Percentiles rank a stretch among this genome's conserved stretches.
phyloP scores from a whole-genome alignment of 2,113 vertebrate genomes.

The Glaucidium brasilianum region DNA sequence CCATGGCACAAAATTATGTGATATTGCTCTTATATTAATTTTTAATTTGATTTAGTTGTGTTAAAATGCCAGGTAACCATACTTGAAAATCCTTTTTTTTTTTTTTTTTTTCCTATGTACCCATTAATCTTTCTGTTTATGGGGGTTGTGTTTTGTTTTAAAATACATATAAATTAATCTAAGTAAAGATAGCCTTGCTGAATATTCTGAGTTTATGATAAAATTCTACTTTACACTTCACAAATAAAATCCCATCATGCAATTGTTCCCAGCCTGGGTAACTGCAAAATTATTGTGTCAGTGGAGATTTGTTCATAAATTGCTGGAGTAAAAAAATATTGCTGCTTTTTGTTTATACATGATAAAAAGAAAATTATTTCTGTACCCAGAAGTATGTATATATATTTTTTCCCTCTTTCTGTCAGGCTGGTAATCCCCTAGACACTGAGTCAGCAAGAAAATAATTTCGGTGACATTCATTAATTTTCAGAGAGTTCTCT shows the following conservation, averaged over 20 bases:
- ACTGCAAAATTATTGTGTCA: conserved; percentile 35
- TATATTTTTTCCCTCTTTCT: conserved; percentile 5
- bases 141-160: background rate
- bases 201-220: background rate
- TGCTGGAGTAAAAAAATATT: conserved; percentile 12
- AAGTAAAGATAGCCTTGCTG: background rate
- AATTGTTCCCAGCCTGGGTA: conserved; percentile 5
- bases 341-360: conserved; percentile 45
- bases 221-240: conserved; percentile 29
- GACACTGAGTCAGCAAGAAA: conserved; percentile 44
- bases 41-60: background rate
- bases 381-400: background rate
- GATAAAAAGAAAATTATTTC: conserved; percentile 47
- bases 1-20: background rate
- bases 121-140: background rate
- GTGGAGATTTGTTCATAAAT: conserved; percentile 44
- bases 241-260: background rate
- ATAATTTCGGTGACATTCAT: conserved; percentile 24
- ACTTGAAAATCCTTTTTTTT: background rate
- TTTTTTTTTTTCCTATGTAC: background rate
- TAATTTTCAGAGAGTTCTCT: conserved; percentile 59
- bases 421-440: conserved; percentile 28
- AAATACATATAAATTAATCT: background rate
- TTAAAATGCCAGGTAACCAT: background rate
- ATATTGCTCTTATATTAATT: background rate